phyloP scores from a whole-genome alignment of 2,888 invertebrate genomes.

The Diarsia dahlii region DNA sequence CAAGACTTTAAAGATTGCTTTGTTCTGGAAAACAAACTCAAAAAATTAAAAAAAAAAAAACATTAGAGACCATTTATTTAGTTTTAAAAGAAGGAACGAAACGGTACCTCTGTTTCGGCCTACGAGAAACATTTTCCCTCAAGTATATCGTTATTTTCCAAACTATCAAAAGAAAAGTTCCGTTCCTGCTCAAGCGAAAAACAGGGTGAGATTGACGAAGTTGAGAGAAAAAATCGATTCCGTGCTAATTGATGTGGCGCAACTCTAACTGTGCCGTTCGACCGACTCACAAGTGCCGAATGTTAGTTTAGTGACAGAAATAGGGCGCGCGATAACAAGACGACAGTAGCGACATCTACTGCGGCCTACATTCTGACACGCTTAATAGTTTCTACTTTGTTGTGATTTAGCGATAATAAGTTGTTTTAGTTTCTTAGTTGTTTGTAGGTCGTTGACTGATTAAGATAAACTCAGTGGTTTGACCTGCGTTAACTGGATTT shows the following conservation, averaged over 20 bases:
- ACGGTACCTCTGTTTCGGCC: neutral
- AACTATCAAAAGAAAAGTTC: neutral
- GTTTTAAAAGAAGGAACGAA: neutral
- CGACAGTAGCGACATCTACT: conserved; percentile 26
- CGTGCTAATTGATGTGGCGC: neutral
- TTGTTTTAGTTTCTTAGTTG: conserved; percentile 10
- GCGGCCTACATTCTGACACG: conserved; percentile 53
- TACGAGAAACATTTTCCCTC: neutral
- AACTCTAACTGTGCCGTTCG: conserved; percentile 20
- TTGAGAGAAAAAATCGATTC: neutral
- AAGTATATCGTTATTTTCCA: neutral
- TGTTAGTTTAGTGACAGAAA: conserved; percentile 63
- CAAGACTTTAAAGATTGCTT: too few species aligned
- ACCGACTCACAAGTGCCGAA: conserved; percentile 52
- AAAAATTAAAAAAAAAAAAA: too few species aligned
- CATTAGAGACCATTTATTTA: too few species aligned
- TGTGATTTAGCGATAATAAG: conserved; percentile 40
- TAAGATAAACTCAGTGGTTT: neutral
- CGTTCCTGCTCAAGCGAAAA: neutral
- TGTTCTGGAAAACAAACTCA: too few species aligned
- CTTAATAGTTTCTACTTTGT: conserved; percentile 46
- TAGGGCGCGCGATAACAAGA: conserved; percentile 61
- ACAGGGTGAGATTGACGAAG: neutral
- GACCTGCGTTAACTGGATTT: neutral
- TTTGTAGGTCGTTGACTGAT: conserved; percentile 20